Evolutionary conservation across 2,797 vertebrate species (phyloP), one percentile per base, ranked within the genome.

Genomic region (Holocentrus rufus): DNA sequence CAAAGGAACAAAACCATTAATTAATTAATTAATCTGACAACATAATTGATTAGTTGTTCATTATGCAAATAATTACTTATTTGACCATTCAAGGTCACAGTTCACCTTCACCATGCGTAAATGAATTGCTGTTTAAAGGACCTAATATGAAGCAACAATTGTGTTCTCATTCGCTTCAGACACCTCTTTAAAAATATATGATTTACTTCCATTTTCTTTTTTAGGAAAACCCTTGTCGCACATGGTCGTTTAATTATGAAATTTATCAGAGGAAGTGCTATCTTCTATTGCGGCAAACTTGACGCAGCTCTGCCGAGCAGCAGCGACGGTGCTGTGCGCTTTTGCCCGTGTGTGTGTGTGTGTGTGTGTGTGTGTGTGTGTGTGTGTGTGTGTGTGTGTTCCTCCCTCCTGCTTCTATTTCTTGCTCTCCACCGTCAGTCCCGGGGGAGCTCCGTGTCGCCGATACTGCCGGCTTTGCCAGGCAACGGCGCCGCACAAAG

Each of bases 391-490:
- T 25, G 50, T 3, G 6, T 7, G 9, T 27, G 9, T 20, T 57
- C 27, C 27, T 56, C 55, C 31, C 30, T 8, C 31, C 60, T 64
- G 53, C 22, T 58, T 67, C 74, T 73, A 47, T 67, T 75, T 72
- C 74, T 77, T 42, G 50, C 59, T 69, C 42, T 72, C 65, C 61
- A 68, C 68, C 58, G 67, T 58, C 17, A 49, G 54, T 82, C 85
- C 68, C 79, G 39, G 13, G 81, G 76, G 83, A 70, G 67, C 76
- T 65, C 53, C 46, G 69, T 23, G 74, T 55, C 27, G 58, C 52
- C 63, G 42, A 34, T 64, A 46, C 71, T 52, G 72, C 64, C 56
- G 56, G 27, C 59, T 58, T 53, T 58, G 70, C 69, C 73, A 62
- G 64, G 76, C 81, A 65, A 58, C 63, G 57, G 57, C 61, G 60